A percentile compares a stretch with the other conserved stretches of the same genome.
phyloP scores from a whole-genome alignment of 2,888 invertebrate genomes.

The Microctonus hyperodae region DNA sequence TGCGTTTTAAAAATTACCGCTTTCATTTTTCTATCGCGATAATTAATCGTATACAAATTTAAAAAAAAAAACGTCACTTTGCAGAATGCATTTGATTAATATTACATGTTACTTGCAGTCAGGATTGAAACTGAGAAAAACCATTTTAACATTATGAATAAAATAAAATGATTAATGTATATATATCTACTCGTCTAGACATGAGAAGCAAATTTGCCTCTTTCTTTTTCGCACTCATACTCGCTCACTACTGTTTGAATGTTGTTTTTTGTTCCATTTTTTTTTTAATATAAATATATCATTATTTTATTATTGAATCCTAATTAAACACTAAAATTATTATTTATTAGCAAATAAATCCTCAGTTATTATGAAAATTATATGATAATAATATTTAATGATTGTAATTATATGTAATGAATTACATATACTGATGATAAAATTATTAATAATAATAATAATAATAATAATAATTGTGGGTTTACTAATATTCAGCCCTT shows the following conservation, averaged over 20 bases:
- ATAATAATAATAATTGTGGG: slow-evolving; percentile 2
- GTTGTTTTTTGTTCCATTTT: slow-evolving; percentile 33
- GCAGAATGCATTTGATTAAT: not conserved
- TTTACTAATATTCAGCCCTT: not conserved
- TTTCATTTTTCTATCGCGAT: not conserved
- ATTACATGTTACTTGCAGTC: not conserved
- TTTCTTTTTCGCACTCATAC: slow-evolving; percentile 21
- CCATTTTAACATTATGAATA: not conserved
- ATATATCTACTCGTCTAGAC: not conserved
- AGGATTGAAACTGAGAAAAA: not conserved
- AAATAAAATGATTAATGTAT: not conserved
- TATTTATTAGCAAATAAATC: not conserved
- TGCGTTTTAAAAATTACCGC: not conserved
- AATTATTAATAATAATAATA: not conserved
- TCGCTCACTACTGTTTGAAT: slow-evolving; percentile 39
- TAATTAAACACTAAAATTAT: slow-evolving; percentile 14
- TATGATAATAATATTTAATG: not conserved
- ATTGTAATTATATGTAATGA: not conserved
- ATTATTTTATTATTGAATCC: slow-evolving; percentile 27
- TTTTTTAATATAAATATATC: slow-evolving; percentile 56
- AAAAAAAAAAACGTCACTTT: not conserved
- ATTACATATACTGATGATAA: not conserved
- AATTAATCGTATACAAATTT: not conserved
- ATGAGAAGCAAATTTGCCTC: not conserved
- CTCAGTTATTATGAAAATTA: slow-evolving; percentile 5